A percentile compares a stretch with the other conserved stretches of the same genome.
Conservation (phyloP, 2,113 vertebrate species). For the Amblyornis subalaris region DNA sequence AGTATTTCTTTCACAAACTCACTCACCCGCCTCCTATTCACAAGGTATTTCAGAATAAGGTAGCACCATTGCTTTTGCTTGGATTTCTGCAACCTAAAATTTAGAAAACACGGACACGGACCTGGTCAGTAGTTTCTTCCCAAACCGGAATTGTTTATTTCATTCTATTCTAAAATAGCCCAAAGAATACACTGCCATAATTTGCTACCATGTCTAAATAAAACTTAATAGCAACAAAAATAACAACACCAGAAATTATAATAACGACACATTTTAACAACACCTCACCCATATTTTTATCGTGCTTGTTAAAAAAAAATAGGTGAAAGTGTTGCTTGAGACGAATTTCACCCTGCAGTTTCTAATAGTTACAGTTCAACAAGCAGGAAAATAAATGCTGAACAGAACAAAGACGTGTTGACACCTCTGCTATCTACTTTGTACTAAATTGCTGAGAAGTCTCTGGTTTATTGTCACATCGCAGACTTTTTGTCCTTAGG, state of each 20-base stretch:
- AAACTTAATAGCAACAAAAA: not conserved
- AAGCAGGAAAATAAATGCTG: slow-evolving; percentile 45
- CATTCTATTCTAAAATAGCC: slow-evolving; percentile 26
- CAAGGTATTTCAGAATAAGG: not conserved
- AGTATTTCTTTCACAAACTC: not conserved
- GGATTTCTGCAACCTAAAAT: not conserved
- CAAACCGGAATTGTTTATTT: not conserved
- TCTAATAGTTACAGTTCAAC: slow-evolving; percentile 25
- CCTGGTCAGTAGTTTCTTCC: slow-evolving; percentile 15
- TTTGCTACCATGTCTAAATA: slow-evolving; percentile 61
- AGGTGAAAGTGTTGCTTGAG: slow-evolving; percentile 16
- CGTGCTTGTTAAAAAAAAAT: not conserved
- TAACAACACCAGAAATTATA: not conserved
- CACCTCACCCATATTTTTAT: not conserved
- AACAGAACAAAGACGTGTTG: slow-evolving; percentile 37
- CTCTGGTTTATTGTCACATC: slow-evolving; percentile 14
- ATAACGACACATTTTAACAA: slow-evolving; percentile 30
- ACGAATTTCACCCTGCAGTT: not conserved
- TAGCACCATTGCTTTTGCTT: not conserved
- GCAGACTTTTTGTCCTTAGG: not conserved
- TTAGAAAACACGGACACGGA: not conserved
- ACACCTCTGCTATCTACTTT: slow-evolving; percentile 24
- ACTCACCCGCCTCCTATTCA: not conserved
- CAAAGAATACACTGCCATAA: slow-evolving; percentile 46
- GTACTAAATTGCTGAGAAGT: slow-evolving; percentile 11